Evolutionary conservation across 2,888 invertebrate genomes (phyloP).

Genomic region (Aporophyla lueneburgensis): DNA sequence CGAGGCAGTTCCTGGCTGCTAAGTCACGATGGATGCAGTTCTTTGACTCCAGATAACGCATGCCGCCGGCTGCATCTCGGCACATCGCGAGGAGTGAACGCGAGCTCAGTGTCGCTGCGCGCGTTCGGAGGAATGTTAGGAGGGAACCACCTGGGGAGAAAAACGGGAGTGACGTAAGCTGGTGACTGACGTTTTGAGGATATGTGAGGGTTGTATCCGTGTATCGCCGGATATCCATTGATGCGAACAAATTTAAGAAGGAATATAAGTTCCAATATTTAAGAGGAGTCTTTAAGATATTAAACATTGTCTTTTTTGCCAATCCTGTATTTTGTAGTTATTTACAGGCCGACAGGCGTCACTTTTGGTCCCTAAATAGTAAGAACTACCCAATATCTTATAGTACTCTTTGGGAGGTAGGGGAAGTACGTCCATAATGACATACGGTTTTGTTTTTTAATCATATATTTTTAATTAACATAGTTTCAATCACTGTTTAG

Average conservation of each 20-base stretch:
- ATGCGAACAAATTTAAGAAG: neutral
- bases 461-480: no score
- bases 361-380: neutral
- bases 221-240: neutral
- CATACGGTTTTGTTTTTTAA: no score
- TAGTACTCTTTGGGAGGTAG: no score
- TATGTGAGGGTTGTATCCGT: neutral
- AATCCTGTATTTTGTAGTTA: neutral
- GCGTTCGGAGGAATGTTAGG: slow-evolving; percentile 96
- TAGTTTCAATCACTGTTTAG: no score
- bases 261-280: neutral
- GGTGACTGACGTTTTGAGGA: neutral
- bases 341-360: no score
- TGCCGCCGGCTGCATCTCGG: slow-evolving; percentile 97
- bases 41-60: slow-evolving; percentile 98
- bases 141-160: slow-evolving; percentile 95
- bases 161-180: neutral
- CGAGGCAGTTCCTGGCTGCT: slow-evolving; percentile 98
- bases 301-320: neutral
- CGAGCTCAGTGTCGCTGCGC: slow-evolving; percentile 92
- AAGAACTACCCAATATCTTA: neutral
- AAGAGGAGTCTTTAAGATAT: neutral
- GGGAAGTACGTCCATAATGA: no score
- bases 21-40: slow-evolving; percentile 99
- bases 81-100: slow-evolving; percentile 96